Conservation (phyloP, 1,140 invertebrate species). For the Hylyphantes graminicola region DNA sequence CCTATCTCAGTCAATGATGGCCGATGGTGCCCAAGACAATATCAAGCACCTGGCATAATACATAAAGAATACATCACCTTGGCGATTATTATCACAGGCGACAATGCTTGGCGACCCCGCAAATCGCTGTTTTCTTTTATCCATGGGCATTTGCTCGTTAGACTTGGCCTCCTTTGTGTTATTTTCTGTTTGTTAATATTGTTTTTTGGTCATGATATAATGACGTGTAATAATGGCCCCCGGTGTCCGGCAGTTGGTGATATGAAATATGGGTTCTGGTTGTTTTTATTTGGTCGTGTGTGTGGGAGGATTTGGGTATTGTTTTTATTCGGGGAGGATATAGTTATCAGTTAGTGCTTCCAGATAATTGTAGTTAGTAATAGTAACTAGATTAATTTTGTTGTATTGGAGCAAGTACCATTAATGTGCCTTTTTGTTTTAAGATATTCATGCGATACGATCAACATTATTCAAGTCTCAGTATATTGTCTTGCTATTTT, state of each 20-base stretch:
- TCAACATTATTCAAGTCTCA: no score
- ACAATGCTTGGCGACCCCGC: not conserved
- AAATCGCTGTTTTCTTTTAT: not conserved
- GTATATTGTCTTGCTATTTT: no score
- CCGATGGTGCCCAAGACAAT: not conserved
- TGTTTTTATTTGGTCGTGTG: no score
- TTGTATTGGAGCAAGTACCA: no score
- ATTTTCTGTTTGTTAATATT: not conserved
- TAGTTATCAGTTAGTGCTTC: no score
- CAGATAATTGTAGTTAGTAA: no score
- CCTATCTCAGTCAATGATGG: conserved; percentile 1
- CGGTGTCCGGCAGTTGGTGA: not conserved
- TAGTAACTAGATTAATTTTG: no score
- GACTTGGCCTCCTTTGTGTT: not conserved
- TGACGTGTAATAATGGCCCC: not conserved
- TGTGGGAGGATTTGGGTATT: no score
- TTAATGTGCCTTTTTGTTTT: no score
- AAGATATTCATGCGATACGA: no score
- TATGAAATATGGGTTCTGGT: no score
- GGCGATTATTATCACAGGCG: not conserved
- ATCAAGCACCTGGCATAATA: conserved; percentile 8
- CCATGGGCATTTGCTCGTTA: not conserved
- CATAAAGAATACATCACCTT: conserved; percentile 28
- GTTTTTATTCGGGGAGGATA: no score
- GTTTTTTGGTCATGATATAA: not conserved